Evolutionary conservation across 2,888 invertebrate species (phyloP).

Genomic region (Holacanthella duospinosa): DNA sequence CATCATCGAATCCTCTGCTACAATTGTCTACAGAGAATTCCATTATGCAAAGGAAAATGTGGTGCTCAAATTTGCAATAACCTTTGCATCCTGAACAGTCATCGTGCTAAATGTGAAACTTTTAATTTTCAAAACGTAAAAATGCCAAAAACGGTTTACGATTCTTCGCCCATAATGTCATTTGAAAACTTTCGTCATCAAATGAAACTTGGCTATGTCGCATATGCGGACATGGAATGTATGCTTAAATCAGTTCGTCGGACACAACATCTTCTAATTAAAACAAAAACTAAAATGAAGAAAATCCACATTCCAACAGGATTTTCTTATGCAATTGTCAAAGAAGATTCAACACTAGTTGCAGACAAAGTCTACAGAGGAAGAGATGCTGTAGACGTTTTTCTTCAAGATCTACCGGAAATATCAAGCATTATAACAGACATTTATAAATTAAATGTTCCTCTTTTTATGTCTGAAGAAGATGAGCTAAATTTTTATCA

Average conservation of each 20-base stretch:
- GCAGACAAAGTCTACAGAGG: not conserved
- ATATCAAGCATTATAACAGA: not conserved
- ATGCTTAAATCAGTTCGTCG: not conserved
- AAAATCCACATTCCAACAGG: not conserved
- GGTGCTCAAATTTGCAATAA: not conserved
- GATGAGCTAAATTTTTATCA: not conserved
- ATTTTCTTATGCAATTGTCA: slow-evolving; percentile 1
- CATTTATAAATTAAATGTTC: not conserved
- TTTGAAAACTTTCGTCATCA: slow-evolving; percentile 2
- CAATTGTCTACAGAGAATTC: not conserved
- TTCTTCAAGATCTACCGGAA: not conserved
- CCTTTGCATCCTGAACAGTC: not conserved
- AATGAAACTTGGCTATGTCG: slow-evolving; percentile 6
- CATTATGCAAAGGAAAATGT: not conserved
- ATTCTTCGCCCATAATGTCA: not conserved
- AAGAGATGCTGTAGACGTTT: not conserved
- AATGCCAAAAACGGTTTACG: not conserved
- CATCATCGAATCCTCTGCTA: not conserved
- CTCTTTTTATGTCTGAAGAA: not conserved
- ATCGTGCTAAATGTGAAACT: not conserved
- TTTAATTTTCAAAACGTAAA: not conserved
- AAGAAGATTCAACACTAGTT: not conserved
- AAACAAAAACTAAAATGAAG: not conserved
- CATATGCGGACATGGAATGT: slow-evolving; percentile 8
- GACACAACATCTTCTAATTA: not conserved